phyloP scores from a whole-genome alignment of 2,113 vertebrate genomes.

The Fregata magnificens region DNA sequence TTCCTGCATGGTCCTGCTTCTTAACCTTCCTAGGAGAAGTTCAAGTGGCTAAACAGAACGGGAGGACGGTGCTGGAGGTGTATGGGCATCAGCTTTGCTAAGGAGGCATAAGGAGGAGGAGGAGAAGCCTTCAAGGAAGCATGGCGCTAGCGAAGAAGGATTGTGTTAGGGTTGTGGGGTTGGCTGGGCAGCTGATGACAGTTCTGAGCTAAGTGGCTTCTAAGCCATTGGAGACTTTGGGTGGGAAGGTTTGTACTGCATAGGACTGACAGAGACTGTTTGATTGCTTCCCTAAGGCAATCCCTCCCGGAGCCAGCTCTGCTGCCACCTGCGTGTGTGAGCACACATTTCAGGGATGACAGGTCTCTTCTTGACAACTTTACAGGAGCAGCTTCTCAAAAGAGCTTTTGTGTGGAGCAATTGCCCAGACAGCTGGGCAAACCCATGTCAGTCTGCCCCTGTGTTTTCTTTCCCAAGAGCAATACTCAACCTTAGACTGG shows the following conservation, averaged over 20 bases:
- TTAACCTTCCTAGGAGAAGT: background rate
- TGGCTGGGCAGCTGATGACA: background rate
- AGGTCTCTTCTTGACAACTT: background rate
- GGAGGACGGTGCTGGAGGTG: background rate
- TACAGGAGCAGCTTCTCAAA: background rate
- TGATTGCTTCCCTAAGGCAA: background rate
- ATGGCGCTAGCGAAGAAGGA: accelerated
- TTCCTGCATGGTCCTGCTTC: background rate
- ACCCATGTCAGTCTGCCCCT: background rate
- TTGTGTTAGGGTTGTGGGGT: background rate
- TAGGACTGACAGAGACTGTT: background rate
- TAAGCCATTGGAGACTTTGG: background rate
- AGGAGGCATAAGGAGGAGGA: background rate
- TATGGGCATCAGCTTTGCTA: background rate
- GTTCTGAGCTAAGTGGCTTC: background rate
- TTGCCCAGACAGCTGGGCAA: background rate
- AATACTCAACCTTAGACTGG: background rate
- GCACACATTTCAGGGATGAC: background rate
- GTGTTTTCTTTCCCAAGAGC: background rate
- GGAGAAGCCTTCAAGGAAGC: background rate
- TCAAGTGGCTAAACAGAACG: background rate
- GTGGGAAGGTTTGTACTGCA: background rate
- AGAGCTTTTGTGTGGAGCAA: background rate
- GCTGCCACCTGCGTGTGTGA: background rate
- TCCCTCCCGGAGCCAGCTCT: background rate